A percentile compares a stretch with the other conserved stretches of the same genome.
Conservation (phyloP, 2,888 invertebrate species). For the Scaeva pyrastri region DNA sequence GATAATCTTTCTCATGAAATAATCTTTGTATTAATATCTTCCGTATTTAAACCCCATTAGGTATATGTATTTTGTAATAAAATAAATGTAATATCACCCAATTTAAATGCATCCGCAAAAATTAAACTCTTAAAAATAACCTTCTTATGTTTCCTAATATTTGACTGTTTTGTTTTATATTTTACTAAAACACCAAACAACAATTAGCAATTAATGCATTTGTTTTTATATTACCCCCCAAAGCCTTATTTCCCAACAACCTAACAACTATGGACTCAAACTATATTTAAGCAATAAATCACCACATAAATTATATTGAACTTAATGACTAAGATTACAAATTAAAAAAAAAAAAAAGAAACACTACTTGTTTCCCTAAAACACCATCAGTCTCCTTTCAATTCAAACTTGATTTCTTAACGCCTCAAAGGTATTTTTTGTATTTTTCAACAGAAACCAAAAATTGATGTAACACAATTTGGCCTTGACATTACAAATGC, state of each 20-base stretch:
- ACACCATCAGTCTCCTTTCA: slow-evolving; percentile 38
- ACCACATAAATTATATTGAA: neutral
- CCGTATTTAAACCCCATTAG: too few relatives aligned
- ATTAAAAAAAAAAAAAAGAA: neutral
- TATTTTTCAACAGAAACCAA: slow-evolving; percentile 16
- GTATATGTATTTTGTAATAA: too few relatives aligned
- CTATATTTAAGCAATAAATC: slow-evolving; percentile 31
- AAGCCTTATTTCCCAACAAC: slow-evolving; percentile 28
- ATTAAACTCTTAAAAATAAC: neutral
- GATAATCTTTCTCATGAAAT: too few relatives aligned
- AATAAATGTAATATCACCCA: neutral
- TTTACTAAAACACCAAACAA: neutral
- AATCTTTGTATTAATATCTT: too few relatives aligned
- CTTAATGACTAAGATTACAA: slow-evolving; percentile 15
- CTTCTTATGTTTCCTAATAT: neutral
- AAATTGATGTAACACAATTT: slow-evolving; percentile 34
- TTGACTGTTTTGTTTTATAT: neutral
- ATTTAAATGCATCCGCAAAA: too few relatives aligned
- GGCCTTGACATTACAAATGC: slow-evolving; percentile 54
- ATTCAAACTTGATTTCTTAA: slow-evolving; percentile 38
- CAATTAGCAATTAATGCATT: slow-evolving; percentile 19
- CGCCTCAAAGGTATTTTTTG: slow-evolving; percentile 38
- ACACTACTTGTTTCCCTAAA: slow-evolving; percentile 35
- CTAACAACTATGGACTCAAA: neutral
- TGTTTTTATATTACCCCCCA: neutral